Percentiles rank a stretch among this genome's conserved stretches.
Evolutionary conservation across 2,888 invertebrate species (phyloP).

Genomic region (Cheilosia impressa): DNA sequence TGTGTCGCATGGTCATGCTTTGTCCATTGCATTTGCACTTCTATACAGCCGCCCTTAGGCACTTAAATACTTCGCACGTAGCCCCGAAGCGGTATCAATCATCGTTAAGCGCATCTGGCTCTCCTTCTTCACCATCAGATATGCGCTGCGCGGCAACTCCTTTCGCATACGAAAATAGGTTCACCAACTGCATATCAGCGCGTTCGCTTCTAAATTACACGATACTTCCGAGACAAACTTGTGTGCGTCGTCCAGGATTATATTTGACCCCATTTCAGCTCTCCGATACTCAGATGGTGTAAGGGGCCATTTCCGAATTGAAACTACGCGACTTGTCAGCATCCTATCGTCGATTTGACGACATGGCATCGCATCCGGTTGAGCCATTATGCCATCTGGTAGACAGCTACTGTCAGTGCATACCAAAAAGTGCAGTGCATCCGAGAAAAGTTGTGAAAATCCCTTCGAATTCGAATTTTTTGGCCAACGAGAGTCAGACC

Average conservation of each 20-base stretch:
- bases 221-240: constrained; percentile 58
- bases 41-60: constrained; percentile 1
- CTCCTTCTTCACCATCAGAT: constrained; percentile 11
- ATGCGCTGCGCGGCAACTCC: constrained; percentile 43
- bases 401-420: constrained; percentile 25
- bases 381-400: constrained; percentile 53
- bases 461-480: constrained; percentile 53
- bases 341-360: constrained; percentile 61
- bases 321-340: constrained; percentile 68
- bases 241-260: constrained; percentile 18
- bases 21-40: constrained; percentile 5
- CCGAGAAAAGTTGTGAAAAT: constrained; percentile 59
- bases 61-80: constrained; percentile 51
- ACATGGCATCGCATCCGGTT: constrained; percentile 50
- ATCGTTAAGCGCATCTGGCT: constrained; percentile 70
- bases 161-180: constrained; percentile 56
- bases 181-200: constrained; percentile 31
- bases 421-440: constrained; percentile 34
- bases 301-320: constrained; percentile 44
- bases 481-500: constrained; percentile 68
- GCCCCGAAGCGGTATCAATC: constrained; percentile 67
- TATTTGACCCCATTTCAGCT: constrained; percentile 56
- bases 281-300: constrained; percentile 6
- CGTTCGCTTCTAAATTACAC: constrained; percentile 61
- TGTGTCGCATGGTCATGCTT: too few relatives aligned